Conservation (phyloP, 1,140 invertebrate genomes). For the Coelopa frigida region DNA sequence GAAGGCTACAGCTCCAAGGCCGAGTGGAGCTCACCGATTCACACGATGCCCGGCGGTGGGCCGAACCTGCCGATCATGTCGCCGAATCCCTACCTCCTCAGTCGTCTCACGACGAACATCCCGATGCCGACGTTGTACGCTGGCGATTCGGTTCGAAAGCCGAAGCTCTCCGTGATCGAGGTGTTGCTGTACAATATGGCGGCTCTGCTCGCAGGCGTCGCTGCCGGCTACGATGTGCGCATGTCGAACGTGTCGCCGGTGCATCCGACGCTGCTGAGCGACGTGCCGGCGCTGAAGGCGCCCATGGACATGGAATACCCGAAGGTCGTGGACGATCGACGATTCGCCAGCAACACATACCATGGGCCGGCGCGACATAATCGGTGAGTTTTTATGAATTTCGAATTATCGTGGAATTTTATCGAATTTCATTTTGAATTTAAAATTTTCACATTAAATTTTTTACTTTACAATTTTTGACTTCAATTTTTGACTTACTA, state of each 20-base stretch:
- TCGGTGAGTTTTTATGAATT: constrained; percentile 15
- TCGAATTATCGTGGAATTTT: not conserved
- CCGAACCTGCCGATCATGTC: constrained; percentile 47
- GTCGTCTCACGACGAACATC: constrained; percentile 50
- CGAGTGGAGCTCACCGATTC: constrained; percentile 54
- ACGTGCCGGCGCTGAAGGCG: constrained; percentile 33
- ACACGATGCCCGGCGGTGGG: constrained; percentile 45
- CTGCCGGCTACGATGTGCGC: constrained; percentile 83
- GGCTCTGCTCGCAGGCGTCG: constrained; percentile 79
- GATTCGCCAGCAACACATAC: constrained; percentile 82
- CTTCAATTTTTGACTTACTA: not conserved
- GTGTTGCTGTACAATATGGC: constrained; percentile 84
- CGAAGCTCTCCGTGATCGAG: constrained; percentile 69
- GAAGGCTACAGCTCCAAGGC: constrained; percentile 46
- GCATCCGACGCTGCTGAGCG: constrained; percentile 60
- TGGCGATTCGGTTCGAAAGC: constrained; percentile 56
- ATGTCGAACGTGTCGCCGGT: constrained; percentile 76
- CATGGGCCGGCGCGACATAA: constrained; percentile 72
- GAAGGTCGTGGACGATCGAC: constrained; percentile 44
- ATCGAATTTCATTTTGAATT: constrained; percentile 1
- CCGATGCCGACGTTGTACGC: constrained; percentile 68
- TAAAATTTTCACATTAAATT: too few species aligned
- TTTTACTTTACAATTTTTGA: not conserved
- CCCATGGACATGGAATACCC: constrained; percentile 45
- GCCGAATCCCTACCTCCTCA: constrained; percentile 39